These are phyloP conservation scores for Rhimphoctona megacephalus DNA, from an alignment of 2,888 invertebrate species.

Conservation along the genomic window DNA sequence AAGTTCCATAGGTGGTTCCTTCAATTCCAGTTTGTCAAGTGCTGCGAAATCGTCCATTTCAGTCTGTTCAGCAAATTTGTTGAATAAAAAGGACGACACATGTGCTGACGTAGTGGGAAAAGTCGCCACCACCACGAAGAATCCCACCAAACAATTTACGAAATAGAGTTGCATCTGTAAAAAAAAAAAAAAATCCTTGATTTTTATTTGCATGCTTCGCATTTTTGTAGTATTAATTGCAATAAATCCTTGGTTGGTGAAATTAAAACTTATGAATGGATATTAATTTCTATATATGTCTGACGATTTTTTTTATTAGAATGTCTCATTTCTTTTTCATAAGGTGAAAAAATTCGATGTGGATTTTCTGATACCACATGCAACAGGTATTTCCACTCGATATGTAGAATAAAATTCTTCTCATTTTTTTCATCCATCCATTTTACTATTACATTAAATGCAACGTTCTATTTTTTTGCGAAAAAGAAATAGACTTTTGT, in stretches of 20 bases:
- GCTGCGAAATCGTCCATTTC: constrained; percentile 4
- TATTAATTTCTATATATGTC: background rate
- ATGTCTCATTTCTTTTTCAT: too few relatives aligned
- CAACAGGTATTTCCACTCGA: background rate
- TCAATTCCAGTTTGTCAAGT: background rate
- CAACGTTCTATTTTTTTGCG: too few relatives aligned
- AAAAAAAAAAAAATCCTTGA: background rate
- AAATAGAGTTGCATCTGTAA: constrained; percentile 64
- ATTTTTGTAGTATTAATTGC: background rate
- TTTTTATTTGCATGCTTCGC: background rate
- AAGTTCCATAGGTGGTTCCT: background rate
- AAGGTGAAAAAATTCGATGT: background rate
- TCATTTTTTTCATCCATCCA: too few relatives aligned
- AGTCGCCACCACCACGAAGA: constrained; percentile 51
- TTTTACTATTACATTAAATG: too few relatives aligned
- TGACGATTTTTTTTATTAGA: background rate
- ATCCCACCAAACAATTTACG: constrained; percentile 54
- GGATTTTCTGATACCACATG: too few relatives aligned
- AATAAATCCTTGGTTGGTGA: background rate
- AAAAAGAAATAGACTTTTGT: too few relatives aligned
- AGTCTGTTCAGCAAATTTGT: constrained; percentile 26
- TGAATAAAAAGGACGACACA: constrained; percentile 22
- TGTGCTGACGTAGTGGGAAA: constrained; percentile 27
- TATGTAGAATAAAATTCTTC: background rate
- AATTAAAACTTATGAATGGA: background rate